Evolutionary conservation across 2,888 invertebrate species (phyloP).

Genomic region (Xestia sexstrigata): DNA sequence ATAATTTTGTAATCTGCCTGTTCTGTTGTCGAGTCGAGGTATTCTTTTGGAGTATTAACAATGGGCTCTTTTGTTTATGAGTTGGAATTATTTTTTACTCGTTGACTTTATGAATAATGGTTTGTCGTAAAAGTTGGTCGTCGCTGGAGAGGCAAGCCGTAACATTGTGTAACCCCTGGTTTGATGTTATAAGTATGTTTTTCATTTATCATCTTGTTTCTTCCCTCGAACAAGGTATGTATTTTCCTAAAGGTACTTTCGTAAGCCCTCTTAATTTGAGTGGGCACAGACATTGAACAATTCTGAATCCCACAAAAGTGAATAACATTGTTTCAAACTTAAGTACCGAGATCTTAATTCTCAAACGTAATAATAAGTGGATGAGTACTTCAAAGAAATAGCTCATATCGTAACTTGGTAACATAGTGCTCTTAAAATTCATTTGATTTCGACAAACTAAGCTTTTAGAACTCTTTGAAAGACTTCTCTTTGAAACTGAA

Average conservation of each 20-base stretch:
- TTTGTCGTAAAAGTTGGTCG: slow-evolving; percentile 47
- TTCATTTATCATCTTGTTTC: slow-evolving; percentile 32
- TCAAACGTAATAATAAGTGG: slow-evolving; percentile 47
- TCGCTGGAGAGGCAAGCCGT: slow-evolving; percentile 24
- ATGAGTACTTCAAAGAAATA: slow-evolving; percentile 38
- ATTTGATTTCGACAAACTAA: slow-evolving; percentile 56
- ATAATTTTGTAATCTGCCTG: slow-evolving; percentile 66
- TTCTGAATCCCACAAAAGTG: slow-evolving; percentile 7
- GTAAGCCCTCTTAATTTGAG: slow-evolving; percentile 19
- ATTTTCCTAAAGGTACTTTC: slow-evolving; percentile 33
- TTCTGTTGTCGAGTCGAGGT: slow-evolving; percentile 47
- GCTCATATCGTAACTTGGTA: slow-evolving; percentile 24
- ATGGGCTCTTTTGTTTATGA: slow-evolving; percentile 57
- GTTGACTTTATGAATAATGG: slow-evolving; percentile 64
- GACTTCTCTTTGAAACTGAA: slow-evolving; percentile 54
- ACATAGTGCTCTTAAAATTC: slow-evolving; percentile 47
- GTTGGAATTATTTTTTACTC: slow-evolving; percentile 57
- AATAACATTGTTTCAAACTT: slow-evolving; percentile 28
- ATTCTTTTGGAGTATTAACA: slow-evolving; percentile 53
- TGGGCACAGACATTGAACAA: slow-evolving; percentile 14
- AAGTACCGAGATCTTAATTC: slow-evolving; percentile 31
- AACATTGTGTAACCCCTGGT: slow-evolving; percentile 45
- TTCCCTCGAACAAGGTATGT: slow-evolving; percentile 1
- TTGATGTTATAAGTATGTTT: slow-evolving; percentile 36
- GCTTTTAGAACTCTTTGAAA: slow-evolving; percentile 48